Evolutionary conservation across 2,888 invertebrate genomes (phyloP), one percentile per base, ranked within the genome.

Genomic region (Pseudoips prasinana): DNA sequence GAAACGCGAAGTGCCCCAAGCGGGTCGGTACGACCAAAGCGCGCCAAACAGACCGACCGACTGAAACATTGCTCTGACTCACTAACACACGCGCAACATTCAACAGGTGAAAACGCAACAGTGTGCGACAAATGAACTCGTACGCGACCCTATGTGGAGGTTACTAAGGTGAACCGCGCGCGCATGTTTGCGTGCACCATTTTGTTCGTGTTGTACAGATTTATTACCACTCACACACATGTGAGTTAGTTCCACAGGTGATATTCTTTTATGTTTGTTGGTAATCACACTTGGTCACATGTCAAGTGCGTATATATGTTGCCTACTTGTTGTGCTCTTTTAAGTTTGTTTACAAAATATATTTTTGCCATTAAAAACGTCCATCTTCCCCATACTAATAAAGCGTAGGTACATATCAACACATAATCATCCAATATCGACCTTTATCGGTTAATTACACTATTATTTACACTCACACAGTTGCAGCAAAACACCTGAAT

Each of bases 21-120:
- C 48, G 44, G 50, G 44, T 46, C 61, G 64, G 71, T 70, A 71
- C 86, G 81, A 85, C 86, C 77, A 79, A 58, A 78, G 71, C 85
- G 84, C 81, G 78, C 78, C 78, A 78, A 79, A 80, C 75, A 74
- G 73, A 59, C 79, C 69, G 73, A 67, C 65, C 77, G 81, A 86
- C 87, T 86, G 87, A 86, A 74, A 78, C 73, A 67, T 58, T 64
- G 55, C 44, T 50, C 71, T 69, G 73, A 73, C 60, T 75, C 75
- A 83, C 83, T 48, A 73, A 77, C 82, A 72, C 78, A 64, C 74
- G 70, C 75, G 67, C 59, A 50, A 51, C 61, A 59, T 61, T 66
- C 73, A 68, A 82, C 86, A 87, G 87, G 85, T 86, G 87, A 84
- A 84, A 83, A 83, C 74, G 79, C 76, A 71, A 68, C 70, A 71